A percentile compares a stretch with the other conserved stretches of the same genome.
Evolutionary conservation across 2,113 vertebrate genomes (phyloP).

Genomic region (Haliaeetus leucogaster): DNA sequence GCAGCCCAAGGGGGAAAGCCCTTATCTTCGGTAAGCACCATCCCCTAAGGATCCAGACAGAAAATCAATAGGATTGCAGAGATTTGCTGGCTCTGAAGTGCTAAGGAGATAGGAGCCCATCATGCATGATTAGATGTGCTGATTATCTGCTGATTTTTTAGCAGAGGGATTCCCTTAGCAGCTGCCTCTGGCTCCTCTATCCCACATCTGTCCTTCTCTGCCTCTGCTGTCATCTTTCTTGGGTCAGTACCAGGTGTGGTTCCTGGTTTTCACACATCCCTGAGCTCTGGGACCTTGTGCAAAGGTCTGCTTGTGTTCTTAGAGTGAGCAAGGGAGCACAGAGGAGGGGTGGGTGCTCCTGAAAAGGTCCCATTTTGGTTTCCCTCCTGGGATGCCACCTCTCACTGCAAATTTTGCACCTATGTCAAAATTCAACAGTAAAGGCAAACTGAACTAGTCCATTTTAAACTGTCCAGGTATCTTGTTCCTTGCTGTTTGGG

Average conservation of each 20-base stretch:
- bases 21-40: not conserved
- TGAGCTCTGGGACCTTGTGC: not conserved
- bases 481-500: not conserved
- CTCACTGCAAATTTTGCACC: not conserved
- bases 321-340: not conserved
- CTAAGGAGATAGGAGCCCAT: not conserved
- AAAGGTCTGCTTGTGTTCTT: not conserved
- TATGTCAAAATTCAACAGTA: not conserved
- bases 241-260: not conserved
- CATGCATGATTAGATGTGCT: not conserved
- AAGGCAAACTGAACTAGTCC: not conserved
- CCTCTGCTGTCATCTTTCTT: not conserved
- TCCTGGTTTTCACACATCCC: not conserved
- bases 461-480: not conserved
- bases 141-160: not conserved
- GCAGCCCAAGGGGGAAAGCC: not conserved
- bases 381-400: not conserved
- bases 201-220: not conserved
- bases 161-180: not conserved
- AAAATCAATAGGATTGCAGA: constrained; percentile 30
- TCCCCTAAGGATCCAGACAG: not conserved
- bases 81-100: constrained; percentile 6
- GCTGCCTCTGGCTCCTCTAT: not conserved
- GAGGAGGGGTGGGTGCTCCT: not conserved
- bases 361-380: not conserved